Base-by-base conservation (phyloP, 2,113 vertebrate species). In the Saguinus imperator region DNA sequence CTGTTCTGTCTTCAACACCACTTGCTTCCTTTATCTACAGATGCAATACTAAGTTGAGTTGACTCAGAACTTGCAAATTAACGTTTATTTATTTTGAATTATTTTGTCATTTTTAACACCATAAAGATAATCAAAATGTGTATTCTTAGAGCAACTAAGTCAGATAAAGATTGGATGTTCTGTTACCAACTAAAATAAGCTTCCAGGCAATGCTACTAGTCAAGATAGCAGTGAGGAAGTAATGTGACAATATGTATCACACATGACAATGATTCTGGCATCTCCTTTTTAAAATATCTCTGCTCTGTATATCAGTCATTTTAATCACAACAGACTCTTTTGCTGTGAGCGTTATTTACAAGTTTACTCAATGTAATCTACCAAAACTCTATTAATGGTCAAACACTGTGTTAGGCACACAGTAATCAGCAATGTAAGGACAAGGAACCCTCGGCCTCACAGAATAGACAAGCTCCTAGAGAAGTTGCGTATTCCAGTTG, bases 401-500 rank as follows among this genome's bases (percentile, higher is more conserved):
- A 25, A 25, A 72, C 61, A 21, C 35, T 27, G 1, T 43, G 55
- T 8, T 40, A 48, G 27, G 16, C 10, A 84, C 16, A 10, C 11
- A 21, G 5, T 10, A 66, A 16, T 50, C 75, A 58, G 23, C 20
- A 20, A 23, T 5, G 48, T 8, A 35, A 76, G 48, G 9, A 16
- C 2, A 8, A 40, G 55, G 23, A 37, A 45, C 13, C 6, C 3
- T 17, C 25, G 29, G 58, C 10, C 52, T 91, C 55, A 20, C 5
- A n/a, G 13, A 73, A 45, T 1, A 55, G 20, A 37, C 25, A 32
- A 23, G 45, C 29, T 32, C 21, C 0, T 6, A 45, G 37, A 48
- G 1, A 37, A 32, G 7, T 35, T 23, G 17, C 32, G 2, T 4
- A 1, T 4, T 4, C 9, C 12, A 70, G 23, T 25, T 1, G 1